Base-by-base conservation (phyloP, 1,140 invertebrate genomes). In the Hylaeus anthracinus region DNA sequence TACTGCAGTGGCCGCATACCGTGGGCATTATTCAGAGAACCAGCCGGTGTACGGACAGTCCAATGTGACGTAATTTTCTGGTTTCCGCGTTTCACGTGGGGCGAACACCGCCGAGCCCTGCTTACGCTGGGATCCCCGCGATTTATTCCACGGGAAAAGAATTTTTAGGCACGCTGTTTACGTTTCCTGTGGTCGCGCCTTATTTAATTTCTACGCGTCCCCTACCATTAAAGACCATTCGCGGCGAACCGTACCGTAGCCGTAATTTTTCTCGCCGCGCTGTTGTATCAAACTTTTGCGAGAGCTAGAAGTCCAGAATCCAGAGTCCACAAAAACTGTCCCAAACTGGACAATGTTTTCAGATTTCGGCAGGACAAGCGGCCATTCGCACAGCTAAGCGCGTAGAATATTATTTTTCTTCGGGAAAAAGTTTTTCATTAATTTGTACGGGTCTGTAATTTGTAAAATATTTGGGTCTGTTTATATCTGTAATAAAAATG, bases 21-120 rank as follows among this genome's bases (percentile, higher is more conserved):
- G 82, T 51, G 83, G 56, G 83, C 87, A 89, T 90, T 90, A 89
- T 90, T 90, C 89, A 89, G 85, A 75, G 71, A 69, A 80, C 80
- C 84, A 86, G 73, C 84, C 82, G 70, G 56, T 67, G 53, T 55
- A 64, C 56, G 70, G 26, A 80, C 63, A 71, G 71, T 63, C 71
- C 64, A 61, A 81, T 82, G 82, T 86, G 86, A 90, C 86, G 88
- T 90, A 89, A 90, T 90, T 90, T 90, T 88, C 88, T 90, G 85
- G 86, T 89, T 88, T 86, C 82, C 84, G 85, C 78, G 77, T 88
- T 83, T 86, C 73, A 41, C 63, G 43, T 10, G 71, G 67, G 72
- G 79, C 53, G 73, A 71, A 41, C 37, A 26, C 58, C 64, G 41
- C 41, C 2, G 43, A 2, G 63, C 55, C 69, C 74, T 39, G 76